Evolutionary conservation across 53 echinoderm and acorn worm species (phyloP), one percentile per base, ranked within the genome.

Genomic region (Luidia sarsii): DNA sequence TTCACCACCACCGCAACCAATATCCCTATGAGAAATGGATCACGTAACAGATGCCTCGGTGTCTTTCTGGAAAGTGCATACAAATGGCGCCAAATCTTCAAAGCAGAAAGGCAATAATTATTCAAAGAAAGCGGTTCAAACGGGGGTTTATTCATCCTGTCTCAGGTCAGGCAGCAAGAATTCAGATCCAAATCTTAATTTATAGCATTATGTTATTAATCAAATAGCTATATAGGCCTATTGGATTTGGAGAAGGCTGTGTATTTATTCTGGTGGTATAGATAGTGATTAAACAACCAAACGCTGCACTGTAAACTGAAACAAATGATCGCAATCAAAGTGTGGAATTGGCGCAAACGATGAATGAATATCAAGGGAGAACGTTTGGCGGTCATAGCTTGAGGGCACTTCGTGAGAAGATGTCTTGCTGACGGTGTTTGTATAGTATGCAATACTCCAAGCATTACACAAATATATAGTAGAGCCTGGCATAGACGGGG

Each of bases 331-430:
- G 70, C 20, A 50, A 51, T 70, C 50, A 51, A 51, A 34, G 34
- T 31, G 21, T 18, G 70, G n/a, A 31, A 50, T 70, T 70, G 50
- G 32, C 33, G 36, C n/a, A 50, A 50, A 70, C 35, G 50, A 48
- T 69, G 30, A 50, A 33, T 51, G 32, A 32, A 64, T 64, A 64
- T 64, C 38, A 36, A 48, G 45, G 24, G 49, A 16, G 18, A 32
- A 13, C 15, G 21, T 16, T 1, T 7, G 14, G 18, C 14, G 59
- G 29, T 15, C 70, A 70, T 70, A 49, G 70, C 70, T 70, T 20
- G 52, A 24, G 70, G 70, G 50, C 52, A 70, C 52, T 70, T 52
- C 70, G 70, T 70, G 70, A 70, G 70, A 70, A 70, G 33, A 32
- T n/a, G 7, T 19, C 51, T 70, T 30, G 70, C 70, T 70, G 54